Percentiles rank a stretch among this genome's conserved stretches.
phyloP scores from a whole-genome alignment of 2,797 vertebrate genomes.

The Onychomys torridus region DNA sequence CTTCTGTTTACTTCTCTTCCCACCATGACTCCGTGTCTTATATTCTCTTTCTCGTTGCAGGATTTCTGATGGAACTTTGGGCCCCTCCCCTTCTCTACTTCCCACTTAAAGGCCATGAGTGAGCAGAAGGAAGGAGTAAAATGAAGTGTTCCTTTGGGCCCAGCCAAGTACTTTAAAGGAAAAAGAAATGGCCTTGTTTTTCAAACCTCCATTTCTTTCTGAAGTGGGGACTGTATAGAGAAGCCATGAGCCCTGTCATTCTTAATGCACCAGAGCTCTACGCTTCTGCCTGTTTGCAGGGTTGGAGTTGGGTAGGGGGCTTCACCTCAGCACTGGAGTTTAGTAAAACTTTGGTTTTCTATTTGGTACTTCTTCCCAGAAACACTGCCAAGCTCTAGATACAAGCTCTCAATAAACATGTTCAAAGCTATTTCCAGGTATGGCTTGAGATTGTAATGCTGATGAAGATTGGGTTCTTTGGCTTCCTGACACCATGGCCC shows the following conservation, averaged over 20 bases:
- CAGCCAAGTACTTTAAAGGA: neutral
- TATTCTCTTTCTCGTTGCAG: constrained; percentile 58
- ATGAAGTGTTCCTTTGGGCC: neutral
- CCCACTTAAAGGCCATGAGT: neutral
- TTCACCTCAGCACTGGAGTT: neutral
- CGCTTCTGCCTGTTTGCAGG: neutral
- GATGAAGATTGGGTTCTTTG: neutral
- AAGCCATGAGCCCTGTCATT: neutral
- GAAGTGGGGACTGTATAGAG: neutral
- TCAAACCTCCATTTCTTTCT: neutral
- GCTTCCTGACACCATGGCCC: neutral
- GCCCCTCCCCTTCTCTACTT: neutral
- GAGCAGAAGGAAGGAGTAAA: constrained; percentile 19
- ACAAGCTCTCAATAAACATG: constrained; percentile 74
- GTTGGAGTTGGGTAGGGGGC: neutral
- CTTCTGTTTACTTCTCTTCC: neutral
- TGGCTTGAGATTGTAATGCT: constrained; percentile 39
- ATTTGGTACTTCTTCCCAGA: constrained; percentile 29
- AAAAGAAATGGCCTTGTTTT: neutral
- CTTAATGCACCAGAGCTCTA: neutral
- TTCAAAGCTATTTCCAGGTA: constrained; percentile 24
- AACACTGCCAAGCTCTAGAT: neutral
- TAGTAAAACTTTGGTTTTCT: neutral
- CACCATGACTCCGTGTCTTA: neutral
- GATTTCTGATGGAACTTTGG: constrained; percentile 60